phyloP scores from a whole-genome alignment of 1,140 invertebrate genomes.

The Diachasmimorpha longicaudata region DNA sequence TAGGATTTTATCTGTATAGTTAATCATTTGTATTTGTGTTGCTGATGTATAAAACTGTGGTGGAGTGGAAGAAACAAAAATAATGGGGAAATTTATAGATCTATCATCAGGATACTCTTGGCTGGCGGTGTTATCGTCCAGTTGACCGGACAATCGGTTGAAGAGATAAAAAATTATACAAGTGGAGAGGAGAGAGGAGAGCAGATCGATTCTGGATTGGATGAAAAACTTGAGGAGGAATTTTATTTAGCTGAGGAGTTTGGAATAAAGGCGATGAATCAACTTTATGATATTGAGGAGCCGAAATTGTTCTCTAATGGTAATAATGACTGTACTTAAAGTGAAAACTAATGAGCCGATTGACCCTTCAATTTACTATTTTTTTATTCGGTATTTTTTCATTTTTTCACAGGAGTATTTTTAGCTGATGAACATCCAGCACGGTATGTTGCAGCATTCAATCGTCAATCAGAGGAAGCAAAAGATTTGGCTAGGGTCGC shows the following conservation, averaged over 20 bases:
- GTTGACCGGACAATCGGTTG: background rate
- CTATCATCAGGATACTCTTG: background rate
- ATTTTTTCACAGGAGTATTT: conserved; percentile 22
- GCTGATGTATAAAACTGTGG: background rate
- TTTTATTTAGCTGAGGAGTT: conserved; percentile 69
- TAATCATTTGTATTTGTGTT: background rate
- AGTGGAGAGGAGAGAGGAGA: background rate
- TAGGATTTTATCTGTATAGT: background rate
- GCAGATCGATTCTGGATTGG: background rate
- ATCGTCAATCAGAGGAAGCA: conserved; percentile 70
- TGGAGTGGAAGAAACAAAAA: background rate
- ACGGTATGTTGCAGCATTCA: conserved; percentile 75
- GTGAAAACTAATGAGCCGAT: background rate
- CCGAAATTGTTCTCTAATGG: conserved; percentile 67
- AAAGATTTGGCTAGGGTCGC: conserved; percentile 70
- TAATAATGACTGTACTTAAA: background rate
- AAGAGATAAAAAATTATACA: background rate
- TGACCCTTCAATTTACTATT: background rate
- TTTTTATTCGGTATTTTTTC: background rate
- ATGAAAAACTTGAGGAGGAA: conserved; percentile 42
- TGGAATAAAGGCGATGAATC: conserved; percentile 71
- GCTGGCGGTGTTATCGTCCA: background rate
- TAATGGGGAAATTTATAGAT: background rate
- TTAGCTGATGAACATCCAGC: conserved; percentile 69
- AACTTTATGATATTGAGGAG: conserved; percentile 71